These are phyloP conservation scores for Leucophenga varia DNA, from an alignment of 1,140 invertebrate species.

Conservation along the genomic window DNA sequence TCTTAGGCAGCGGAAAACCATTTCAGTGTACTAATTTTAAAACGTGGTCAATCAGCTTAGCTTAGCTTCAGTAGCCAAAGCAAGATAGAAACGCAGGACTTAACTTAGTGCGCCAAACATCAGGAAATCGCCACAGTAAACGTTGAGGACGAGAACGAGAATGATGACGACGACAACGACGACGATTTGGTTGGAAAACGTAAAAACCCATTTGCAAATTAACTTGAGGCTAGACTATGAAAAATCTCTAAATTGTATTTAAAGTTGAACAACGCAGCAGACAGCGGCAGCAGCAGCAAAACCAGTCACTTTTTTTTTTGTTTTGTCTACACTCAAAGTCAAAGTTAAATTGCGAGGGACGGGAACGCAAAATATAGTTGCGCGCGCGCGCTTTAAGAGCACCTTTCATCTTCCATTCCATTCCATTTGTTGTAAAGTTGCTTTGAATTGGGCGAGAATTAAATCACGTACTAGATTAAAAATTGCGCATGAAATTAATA, in stretches of 20 bases:
- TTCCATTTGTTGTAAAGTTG: too few species aligned
- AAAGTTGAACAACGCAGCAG: too few species aligned
- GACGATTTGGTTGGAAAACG: slow-evolving; percentile 29
- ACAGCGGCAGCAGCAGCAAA: too few species aligned
- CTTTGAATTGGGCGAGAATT: slow-evolving; percentile 43
- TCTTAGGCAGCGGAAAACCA: too few species aligned
- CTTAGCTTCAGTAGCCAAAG: slow-evolving; percentile 11
- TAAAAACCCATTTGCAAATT: slow-evolving; percentile 48
- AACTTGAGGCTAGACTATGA: slow-evolving; percentile 41
- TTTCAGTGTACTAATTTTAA: slow-evolving; percentile 42
- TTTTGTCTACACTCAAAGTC: too few species aligned
- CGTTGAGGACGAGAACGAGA: too few species aligned
- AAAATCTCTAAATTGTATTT: slow-evolving; percentile 47
- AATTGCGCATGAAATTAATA: slow-evolving; percentile 54
- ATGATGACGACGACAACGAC: not conserved
- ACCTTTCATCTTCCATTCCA: too few species aligned
- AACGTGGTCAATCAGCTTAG: slow-evolving; percentile 52
- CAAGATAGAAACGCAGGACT: not conserved
- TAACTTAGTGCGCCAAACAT: too few species aligned
- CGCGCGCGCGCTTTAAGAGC: too few species aligned
- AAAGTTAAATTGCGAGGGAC: too few species aligned
- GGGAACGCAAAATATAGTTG: too few species aligned
- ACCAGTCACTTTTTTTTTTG: too few species aligned
- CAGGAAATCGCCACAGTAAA: not conserved
- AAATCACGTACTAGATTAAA: slow-evolving; percentile 56